phyloP scores from a whole-genome alignment of 2,888 invertebrate genomes.

The Limulus polyphemus region DNA sequence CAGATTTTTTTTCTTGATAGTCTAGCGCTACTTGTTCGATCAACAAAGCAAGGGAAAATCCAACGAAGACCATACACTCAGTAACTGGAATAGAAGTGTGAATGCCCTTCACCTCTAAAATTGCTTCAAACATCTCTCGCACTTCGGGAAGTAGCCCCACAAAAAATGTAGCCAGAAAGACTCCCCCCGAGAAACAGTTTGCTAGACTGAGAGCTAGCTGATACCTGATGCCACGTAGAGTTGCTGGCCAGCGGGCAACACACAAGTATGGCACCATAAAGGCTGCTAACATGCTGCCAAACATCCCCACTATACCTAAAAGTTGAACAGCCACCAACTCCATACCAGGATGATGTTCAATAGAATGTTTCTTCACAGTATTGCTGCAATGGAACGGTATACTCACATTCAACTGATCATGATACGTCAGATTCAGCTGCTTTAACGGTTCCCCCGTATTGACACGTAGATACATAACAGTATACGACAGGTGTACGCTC shows the following conservation, averaged over 20 bases:
- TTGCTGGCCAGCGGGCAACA: conserved; percentile 10
- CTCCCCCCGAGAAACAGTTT: conserved; percentile 36
- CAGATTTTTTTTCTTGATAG: conserved; percentile 10
- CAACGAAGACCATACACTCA: conserved; percentile 28
- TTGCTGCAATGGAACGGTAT: too few relatives aligned
- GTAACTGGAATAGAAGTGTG: conserved; percentile 23
- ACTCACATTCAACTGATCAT: too few relatives aligned
- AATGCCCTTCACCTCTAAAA: conserved; percentile 16
- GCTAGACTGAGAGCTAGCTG: conserved; percentile 22
- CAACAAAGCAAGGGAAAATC: conserved; percentile 30
- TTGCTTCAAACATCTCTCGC: conserved; percentile 26
- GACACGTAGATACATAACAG: too few relatives aligned
- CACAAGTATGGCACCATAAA: conserved; percentile 20
- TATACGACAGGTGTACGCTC: too few relatives aligned
- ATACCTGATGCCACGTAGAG: conserved; percentile 15
- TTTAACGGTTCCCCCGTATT: too few relatives aligned
- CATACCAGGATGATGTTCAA: conserved; percentile 6
- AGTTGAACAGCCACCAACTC: conserved; percentile 20
- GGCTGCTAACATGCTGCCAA: conserved; percentile 19
- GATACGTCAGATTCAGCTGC: too few relatives aligned
- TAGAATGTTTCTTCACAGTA: too few relatives aligned
- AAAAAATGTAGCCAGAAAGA: conserved; percentile 35
- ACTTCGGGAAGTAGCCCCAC: conserved; percentile 35
- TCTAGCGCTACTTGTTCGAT: conserved; percentile 28
- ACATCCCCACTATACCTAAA: conserved; percentile 17